Base-by-base conservation (phyloP, 1,140 invertebrate species). In the Venustaconcha ellipsiformis region DNA sequence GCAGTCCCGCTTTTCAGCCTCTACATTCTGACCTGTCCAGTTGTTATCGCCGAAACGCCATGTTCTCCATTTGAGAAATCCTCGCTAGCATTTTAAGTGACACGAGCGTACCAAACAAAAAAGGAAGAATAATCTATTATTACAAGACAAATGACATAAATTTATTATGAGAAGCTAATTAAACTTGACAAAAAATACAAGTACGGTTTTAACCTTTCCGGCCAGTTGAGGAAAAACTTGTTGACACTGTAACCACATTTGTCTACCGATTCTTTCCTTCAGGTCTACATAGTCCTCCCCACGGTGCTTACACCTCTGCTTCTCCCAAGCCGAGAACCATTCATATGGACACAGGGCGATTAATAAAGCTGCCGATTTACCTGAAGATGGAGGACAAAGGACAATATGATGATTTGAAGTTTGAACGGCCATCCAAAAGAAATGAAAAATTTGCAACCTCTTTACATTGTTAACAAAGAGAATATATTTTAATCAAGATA, bases 241-340 rank as follows among this genome's bases (percentile, higher is more conserved):
- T 59, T 82, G 78, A 67, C 83, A 82, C 66, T 89, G 86, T 23
- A 85, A 78, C 83, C 89, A 88, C 78, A 90, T 86, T 67, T 89
- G 84, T 30, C 82, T 66, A 1, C 88, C 89, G 26, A 91, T 82
- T 4, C 68, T 75, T 20, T 86, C 85, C 81, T 91, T 91, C 20
- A 90, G 62, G 13, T 67, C 75, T 20, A 91, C 86, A 75, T 91
- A 91, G 5, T 89, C 88, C 59, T 88, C 89, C 13, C 90, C 90
- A 14, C 90, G 81, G 65, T 90, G 87, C 78, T 87, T 89, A 2
- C 89, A 81, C n/a, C 80, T 80, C n/a, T 85, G 81, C 23, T 86
- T 75, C 75, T 91, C 79, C 90, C 90, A 91, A 23, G 88, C 64
- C 18, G 80, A 56, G 69, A 90, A 89, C 90, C 90, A 91, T 11